Conservation (phyloP, 2,797 vertebrate genomes). For the Novumbra hubbsi region DNA sequence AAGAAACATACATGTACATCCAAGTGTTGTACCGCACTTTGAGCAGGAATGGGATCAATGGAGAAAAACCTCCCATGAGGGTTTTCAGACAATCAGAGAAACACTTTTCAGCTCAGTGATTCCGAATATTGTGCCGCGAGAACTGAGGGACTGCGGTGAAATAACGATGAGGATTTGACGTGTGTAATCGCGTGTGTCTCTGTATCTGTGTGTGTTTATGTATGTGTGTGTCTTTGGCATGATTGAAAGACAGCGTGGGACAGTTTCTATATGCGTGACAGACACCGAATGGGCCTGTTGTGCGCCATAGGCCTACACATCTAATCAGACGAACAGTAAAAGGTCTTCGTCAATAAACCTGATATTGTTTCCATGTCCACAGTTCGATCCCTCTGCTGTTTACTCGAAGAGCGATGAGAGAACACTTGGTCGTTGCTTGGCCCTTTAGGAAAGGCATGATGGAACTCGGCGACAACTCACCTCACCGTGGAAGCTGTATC, state of each 20-base stretch:
- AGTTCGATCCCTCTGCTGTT: background rate
- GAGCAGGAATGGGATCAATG: slow-evolving; percentile 20
- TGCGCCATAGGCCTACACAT: background rate
- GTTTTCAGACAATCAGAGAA: background rate
- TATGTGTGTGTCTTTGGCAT: slow-evolving; percentile 8
- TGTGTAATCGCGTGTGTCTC: slow-evolving; percentile 4
- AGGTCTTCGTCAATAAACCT: background rate
- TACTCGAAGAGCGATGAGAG: background rate
- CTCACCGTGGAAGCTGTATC: slow-evolving; percentile 62
- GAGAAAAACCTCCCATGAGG: background rate
- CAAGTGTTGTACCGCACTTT: slow-evolving; percentile 15
- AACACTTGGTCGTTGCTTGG: background rate
- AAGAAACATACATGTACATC: slow-evolving; percentile 39
- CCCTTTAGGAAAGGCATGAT: background rate
- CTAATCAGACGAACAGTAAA: background rate
- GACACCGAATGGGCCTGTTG: background rate
- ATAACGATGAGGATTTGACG: background rate
- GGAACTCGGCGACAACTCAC: slow-evolving; percentile 43
- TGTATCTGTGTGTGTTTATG: background rate
- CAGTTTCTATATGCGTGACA: background rate
- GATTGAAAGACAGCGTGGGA: slow-evolving; percentile 1
- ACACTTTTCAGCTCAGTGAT: background rate
- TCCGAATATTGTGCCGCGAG: slow-evolving; percentile 2
- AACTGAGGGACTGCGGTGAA: background rate
- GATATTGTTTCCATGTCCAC: background rate